phyloP scores from a whole-genome alignment of 2,797 vertebrate species.

The Lutjanus argentimaculatus region DNA sequence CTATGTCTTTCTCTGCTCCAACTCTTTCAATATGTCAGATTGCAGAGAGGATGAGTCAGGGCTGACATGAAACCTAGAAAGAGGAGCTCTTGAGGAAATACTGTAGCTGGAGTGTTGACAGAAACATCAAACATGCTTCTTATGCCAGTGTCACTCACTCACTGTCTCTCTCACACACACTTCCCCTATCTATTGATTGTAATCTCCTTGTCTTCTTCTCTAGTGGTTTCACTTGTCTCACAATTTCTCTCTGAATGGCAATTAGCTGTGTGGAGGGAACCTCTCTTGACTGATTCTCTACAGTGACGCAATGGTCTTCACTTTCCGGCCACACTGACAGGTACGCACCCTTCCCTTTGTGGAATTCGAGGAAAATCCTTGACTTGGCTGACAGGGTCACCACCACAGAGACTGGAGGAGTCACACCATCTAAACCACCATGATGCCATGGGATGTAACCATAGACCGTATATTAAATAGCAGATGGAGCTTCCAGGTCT shows the following conservation, averaged over 20 bases:
- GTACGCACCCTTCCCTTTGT: slow-evolving; percentile 28
- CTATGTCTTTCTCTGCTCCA: slow-evolving; percentile 37
- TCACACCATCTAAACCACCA: slow-evolving; percentile 44
- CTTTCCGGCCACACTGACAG: slow-evolving; percentile 41
- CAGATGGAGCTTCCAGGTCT: no score
- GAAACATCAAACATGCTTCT: slow-evolving; percentile 63
- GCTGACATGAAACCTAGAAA: slow-evolving; percentile 51
- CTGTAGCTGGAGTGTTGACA: slow-evolving; percentile 60
- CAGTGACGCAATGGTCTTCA: slow-evolving; percentile 23
- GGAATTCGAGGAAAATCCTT: slow-evolving; percentile 25
- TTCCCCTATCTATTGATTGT: slow-evolving; percentile 42
- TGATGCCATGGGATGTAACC: slow-evolving; percentile 35
- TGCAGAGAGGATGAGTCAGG: slow-evolving; percentile 53
- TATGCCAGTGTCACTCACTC: slow-evolving; percentile 54
- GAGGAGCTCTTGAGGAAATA: slow-evolving; percentile 62
- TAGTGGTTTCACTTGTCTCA: slow-evolving; percentile 50
- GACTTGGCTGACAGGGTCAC: slow-evolving; percentile 53
- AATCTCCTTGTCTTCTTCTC: slow-evolving; percentile 47
- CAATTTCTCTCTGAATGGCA: slow-evolving; percentile 55
- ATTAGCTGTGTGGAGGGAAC: slow-evolving; percentile 40
- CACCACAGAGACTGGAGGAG: slow-evolving; percentile 31
- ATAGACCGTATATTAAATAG: no score
- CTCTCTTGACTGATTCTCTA: slow-evolving; percentile 15
- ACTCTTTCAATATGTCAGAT: slow-evolving; percentile 61
- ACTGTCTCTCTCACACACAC: not conserved